Percentiles rank a stretch among this genome's conserved stretches.
Evolutionary conservation across 2,113 vertebrate species (phyloP).

Genomic region (Dascyllus trimaculatus): DNA sequence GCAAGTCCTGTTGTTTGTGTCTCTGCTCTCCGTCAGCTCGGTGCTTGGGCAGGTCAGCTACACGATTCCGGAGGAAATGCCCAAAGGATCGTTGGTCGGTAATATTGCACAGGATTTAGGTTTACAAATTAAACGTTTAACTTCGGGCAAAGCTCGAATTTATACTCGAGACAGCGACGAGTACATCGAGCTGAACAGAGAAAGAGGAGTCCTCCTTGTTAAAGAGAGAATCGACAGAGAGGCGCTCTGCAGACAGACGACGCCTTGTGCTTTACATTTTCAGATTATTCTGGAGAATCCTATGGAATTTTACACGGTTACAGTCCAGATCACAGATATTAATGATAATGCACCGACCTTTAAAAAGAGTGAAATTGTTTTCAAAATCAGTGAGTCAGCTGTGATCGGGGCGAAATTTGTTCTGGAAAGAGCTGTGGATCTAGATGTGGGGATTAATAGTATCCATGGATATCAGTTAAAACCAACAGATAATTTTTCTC

Average conservation of each 20-base stretch:
- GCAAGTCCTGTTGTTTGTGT: conserved; percentile 31
- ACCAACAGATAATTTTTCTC: conserved; percentile 68
- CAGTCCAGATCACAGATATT: conserved; percentile 81
- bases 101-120: conserved; percentile 82
- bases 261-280: conserved; percentile 77
- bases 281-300: conserved; percentile 77
- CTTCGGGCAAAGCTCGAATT: conserved; percentile 74
- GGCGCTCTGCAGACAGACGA: conserved; percentile 74
- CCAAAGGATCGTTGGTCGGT: conserved; percentile 31
- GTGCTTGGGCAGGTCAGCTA: conserved; percentile 67
- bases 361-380: conserved; percentile 66
- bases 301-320: conserved; percentile 82
- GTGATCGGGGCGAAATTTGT: conserved; percentile 76
- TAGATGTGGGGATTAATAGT: conserved; percentile 81
- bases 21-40: conserved; percentile 13
- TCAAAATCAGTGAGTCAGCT: conserved; percentile 83
- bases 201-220: conserved; percentile 65
- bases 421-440: conserved; percentile 80
- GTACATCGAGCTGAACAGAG: conserved; percentile 41
- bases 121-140: conserved; percentile 71
- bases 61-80: conserved; percentile 50
- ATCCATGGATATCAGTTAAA: conserved; percentile 81
- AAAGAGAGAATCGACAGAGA: conserved; percentile 88
- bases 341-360: conserved; percentile 86
- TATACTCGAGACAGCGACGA: conserved; percentile 68